These are phyloP conservation scores for Coenonympha arcania DNA, from an alignment of 2,888 invertebrate genomes.

Conservation along the genomic window DNA sequence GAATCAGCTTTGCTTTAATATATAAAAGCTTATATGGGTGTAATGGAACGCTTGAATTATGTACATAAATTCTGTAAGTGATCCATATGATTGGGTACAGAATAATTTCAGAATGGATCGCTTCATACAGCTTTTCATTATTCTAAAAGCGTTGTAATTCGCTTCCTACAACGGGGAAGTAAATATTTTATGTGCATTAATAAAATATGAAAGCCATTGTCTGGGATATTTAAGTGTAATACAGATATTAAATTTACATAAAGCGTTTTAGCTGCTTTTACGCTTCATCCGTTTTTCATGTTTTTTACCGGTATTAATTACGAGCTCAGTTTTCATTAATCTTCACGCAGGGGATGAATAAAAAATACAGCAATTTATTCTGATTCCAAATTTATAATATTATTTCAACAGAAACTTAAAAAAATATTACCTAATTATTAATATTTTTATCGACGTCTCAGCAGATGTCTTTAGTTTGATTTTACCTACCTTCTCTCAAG, in stretches of 20 bases:
- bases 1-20: too few species aligned
- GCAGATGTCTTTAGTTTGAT: too few species aligned
- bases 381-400: too few species aligned
- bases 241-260: constrained; percentile 5
- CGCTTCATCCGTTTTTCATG: not conserved
- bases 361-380: too few species aligned
- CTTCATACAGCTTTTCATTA: constrained; percentile 26
- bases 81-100: constrained; percentile 16
- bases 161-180: constrained; percentile 23
- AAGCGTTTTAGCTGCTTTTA: not conserved
- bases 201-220: constrained; percentile 21
- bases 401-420: too few species aligned
- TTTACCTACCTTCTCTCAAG: too few species aligned
- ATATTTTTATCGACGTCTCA: too few species aligned
- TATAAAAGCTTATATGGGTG: not conserved
- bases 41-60: constrained; percentile 16
- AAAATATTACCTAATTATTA: too few species aligned
- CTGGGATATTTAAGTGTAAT: constrained; percentile 18
- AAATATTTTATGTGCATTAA: constrained; percentile 30
- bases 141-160: constrained; percentile 30
- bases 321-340: not conserved
- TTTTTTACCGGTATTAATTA: not conserved
- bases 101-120: constrained; percentile 17
- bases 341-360: too few species aligned
- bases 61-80: constrained; percentile 15